A percentile compares a stretch with the other conserved stretches of the same genome.
These are phyloP conservation scores for Eilema griseolum DNA, from an alignment of 2,888 invertebrate genomes.

Conservation along the genomic window DNA sequence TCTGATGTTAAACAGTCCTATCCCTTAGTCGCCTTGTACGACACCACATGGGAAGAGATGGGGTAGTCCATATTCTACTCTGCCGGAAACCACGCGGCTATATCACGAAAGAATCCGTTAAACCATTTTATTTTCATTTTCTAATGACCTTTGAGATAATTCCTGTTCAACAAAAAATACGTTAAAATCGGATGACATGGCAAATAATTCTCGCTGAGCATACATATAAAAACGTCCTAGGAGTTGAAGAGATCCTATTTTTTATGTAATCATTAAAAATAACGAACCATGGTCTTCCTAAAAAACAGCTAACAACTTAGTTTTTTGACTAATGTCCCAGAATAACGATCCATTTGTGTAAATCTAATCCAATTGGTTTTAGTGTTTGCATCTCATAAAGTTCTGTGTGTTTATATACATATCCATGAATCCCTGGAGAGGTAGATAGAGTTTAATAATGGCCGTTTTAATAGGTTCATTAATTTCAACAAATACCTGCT, in stretches of 20 bases:
- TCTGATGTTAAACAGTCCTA: no score
- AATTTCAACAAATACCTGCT: no score
- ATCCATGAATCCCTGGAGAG: neutral
- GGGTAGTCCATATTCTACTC: no score
- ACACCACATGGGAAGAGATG: no score
- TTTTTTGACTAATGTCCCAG: slow-evolving; percentile 4
- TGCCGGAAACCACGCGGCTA: no score
- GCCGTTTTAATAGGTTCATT: no score
- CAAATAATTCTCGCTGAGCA: neutral
- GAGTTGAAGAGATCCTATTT: neutral
- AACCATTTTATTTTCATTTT: no score
- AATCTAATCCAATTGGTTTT: neutral
- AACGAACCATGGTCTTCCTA: neutral
- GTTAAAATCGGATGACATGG: neutral
- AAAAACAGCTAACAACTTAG: neutral
- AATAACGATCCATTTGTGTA: neutral
- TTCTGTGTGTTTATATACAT: neutral
- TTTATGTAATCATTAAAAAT: slow-evolving; percentile 2
- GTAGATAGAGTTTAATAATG: neutral
- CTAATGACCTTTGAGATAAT: no score
- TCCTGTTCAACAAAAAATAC: neutral
- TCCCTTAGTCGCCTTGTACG: no score
- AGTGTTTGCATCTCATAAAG: slow-evolving; percentile 4
- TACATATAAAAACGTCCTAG: neutral
- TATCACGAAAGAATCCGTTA: no score